A percentile compares a stretch with the other conserved stretches of the same genome.
Conservation (phyloP, 2,113 vertebrate species). For the Hemicordylus capensis region DNA sequence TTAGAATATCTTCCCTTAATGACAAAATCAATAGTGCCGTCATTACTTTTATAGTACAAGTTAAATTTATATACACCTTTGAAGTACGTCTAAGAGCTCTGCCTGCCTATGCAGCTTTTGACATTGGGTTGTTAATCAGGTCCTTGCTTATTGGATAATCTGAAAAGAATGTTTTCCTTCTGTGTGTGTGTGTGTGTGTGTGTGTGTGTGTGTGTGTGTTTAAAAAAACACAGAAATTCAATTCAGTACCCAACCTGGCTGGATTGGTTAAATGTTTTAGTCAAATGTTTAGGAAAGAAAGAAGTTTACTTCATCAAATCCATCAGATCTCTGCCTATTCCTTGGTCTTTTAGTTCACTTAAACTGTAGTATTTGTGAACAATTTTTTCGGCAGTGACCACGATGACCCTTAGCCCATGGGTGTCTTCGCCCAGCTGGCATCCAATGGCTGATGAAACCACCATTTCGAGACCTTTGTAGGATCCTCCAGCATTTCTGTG, state of each 20-base stretch:
- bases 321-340: slow-evolving; percentile 83
- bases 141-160: not conserved
- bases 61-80: slow-evolving; percentile 4
- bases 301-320: slow-evolving; percentile 66
- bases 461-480: slow-evolving; percentile 88
- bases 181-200: too few species aligned
- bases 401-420: slow-evolving; percentile 89
- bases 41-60: not conserved
- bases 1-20: slow-evolving; percentile 8
- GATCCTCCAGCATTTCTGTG: slow-evolving; percentile 91
- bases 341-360: slow-evolving; percentile 77
- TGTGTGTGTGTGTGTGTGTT: too few species aligned
- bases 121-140: not conserved
- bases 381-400: slow-evolving; percentile 84
- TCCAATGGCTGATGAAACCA: slow-evolving; percentile 94
- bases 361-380: slow-evolving; percentile 89
- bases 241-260: not conserved
- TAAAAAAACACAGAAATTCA: not conserved
- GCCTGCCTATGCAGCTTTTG: not conserved
- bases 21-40: not conserved
- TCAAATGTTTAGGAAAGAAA: not conserved
- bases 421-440: slow-evolving; percentile 91
- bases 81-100: not conserved
- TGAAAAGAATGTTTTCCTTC: not conserved
- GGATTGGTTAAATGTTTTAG: not conserved